Base-by-base conservation (phyloP, 2,888 invertebrate genomes). In the Watsonalla cultraria region DNA sequence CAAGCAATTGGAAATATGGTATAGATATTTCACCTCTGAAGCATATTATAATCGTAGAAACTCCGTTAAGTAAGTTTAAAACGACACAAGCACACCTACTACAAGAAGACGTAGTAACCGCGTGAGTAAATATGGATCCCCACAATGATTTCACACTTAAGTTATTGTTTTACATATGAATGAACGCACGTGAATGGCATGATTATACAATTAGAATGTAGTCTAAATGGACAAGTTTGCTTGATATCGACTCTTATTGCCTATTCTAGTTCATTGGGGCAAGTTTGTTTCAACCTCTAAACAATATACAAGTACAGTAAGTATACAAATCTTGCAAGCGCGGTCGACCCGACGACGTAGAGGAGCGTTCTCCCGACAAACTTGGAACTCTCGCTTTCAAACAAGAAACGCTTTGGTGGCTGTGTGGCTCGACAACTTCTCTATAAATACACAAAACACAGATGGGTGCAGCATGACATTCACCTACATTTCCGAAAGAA, bases 321-420 rank as follows among this genome's bases (percentile, higher is more conserved):
- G 54, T 66, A 67, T 62, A 74, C 67, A 72, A 76, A 78, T 76
- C 68, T 62, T 64, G 60, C 65, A 65, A 66, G 65, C 72, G 71
- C 68, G 74, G 72, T 74, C 74, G 78, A 74, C 73, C 71, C 74
- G 67, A 72, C 76, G 74, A 73, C 71, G 70, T 68, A 42, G 42
- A 11, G 70, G 66, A 72, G 74, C 75, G 71, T 66, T 64, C 70
- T 74, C 76, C 70, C 71, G 71, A 78, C 80, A 84, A 86, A 86
- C 86, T 84, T 82, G 75, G 66, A 75, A 86, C 86, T 87, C 83
- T 88, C 87, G 74, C 87, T 87, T 86, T 87, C 84, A 65, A 74
- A 75, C 78, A 80, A 86, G 84, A 81, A 84, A 81, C 72, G 78
- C 75, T 80, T 24, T 75, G 79, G 75, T 76, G 72, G 71, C 70